phyloP scores from a whole-genome alignment of 2,797 vertebrate species.

The Podarcis lilfordi region DNA sequence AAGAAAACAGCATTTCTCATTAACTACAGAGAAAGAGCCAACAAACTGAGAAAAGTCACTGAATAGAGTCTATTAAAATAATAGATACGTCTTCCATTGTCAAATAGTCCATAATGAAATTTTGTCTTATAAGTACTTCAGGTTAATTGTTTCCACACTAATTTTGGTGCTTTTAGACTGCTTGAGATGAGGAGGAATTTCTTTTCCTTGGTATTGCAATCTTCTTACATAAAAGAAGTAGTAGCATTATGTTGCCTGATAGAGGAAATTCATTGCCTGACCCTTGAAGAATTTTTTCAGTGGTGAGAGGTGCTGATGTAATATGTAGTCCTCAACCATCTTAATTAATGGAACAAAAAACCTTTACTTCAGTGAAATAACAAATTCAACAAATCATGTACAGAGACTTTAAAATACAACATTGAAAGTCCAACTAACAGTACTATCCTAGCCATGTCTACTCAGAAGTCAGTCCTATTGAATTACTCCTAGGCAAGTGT shows the following conservation, averaged over 20 bases:
- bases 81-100: conserved; percentile 72
- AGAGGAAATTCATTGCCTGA: conserved; percentile 64
- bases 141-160: conserved; percentile 77
- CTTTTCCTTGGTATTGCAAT: conserved; percentile 61
- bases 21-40: conserved; percentile 64
- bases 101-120: conserved; percentile 78
- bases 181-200: conserved; percentile 70
- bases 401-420: no score
- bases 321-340: conserved; percentile 62
- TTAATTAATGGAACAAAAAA: conserved; percentile 62
- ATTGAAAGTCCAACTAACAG: no score
- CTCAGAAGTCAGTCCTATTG: no score
- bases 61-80: conserved; percentile 75
- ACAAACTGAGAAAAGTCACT: conserved; percentile 66
- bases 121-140: conserved; percentile 78
- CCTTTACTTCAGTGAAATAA: conserved; percentile 57
- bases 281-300: conserved; percentile 61
- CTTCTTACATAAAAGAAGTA: conserved; percentile 4
- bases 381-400: background rate
- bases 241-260: conserved; percentile 58
- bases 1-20: conserved; percentile 50
- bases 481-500: no score
- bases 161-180: conserved; percentile 66
- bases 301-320: conserved; percentile 69
- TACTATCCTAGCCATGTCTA: no score